Percentiles rank a stretch among this genome's conserved stretches.
phyloP scores from a whole-genome alignment of 1,140 invertebrate genomes.

The Eubasilissa regina region DNA sequence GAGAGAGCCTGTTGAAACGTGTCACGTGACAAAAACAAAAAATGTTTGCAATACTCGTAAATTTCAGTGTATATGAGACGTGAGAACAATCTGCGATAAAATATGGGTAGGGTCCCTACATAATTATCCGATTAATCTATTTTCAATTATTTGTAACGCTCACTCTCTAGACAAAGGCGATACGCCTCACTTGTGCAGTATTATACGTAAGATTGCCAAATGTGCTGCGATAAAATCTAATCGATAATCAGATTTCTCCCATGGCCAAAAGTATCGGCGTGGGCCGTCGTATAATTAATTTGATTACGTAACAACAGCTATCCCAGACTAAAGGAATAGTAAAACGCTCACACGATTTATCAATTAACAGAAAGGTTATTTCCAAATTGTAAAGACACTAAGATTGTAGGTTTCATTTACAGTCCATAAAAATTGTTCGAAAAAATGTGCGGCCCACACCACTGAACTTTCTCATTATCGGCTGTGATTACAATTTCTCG shows the following conservation, averaged over 20 bases:
- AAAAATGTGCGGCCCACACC: slow-evolving; percentile 7
- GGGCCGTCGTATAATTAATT: slow-evolving; percentile 20
- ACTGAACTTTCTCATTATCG: slow-evolving; percentile 17
- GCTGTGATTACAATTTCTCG: not conserved
- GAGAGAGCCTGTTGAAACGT: too few relatives aligned
- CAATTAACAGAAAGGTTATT: slow-evolving; percentile 46
- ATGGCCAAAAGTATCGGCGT: not conserved
- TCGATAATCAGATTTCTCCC: slow-evolving; percentile 11
- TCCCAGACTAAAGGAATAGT: too few relatives aligned
- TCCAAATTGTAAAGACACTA: slow-evolving; percentile 16
- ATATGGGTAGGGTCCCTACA: too few relatives aligned
- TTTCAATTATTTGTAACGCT: too few relatives aligned
- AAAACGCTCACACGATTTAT: slow-evolving; percentile 24
- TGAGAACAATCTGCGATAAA: too few relatives aligned
- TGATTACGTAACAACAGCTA: slow-evolving; percentile 17
- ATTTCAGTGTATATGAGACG: too few relatives aligned
- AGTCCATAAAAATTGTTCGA: slow-evolving; percentile 28
- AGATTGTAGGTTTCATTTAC: slow-evolving; percentile 43
- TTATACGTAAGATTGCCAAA: too few relatives aligned
- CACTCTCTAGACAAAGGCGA: too few relatives aligned
- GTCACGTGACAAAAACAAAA: too few relatives aligned
- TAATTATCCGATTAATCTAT: too few relatives aligned
- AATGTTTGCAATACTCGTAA: too few relatives aligned
- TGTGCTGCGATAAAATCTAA: not conserved
- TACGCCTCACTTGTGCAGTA: too few relatives aligned